Evolutionary conservation across 2,888 invertebrate species (phyloP).

Genomic region (Eristalinus sepulchralis): DNA sequence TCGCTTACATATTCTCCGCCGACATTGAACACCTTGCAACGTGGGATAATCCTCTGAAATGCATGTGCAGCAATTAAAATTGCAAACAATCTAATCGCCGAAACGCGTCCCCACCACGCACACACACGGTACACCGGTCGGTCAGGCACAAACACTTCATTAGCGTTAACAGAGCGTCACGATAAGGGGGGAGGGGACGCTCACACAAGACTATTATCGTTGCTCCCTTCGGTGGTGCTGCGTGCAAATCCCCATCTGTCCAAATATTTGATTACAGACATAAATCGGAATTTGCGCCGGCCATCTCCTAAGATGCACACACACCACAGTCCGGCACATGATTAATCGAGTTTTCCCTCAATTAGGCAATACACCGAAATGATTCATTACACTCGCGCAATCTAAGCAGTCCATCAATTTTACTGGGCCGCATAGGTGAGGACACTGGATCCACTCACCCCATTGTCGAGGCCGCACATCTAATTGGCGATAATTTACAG

Average conservation of each 20-base stretch:
- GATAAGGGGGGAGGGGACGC: no score
- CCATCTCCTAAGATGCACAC: conserved; percentile 14
- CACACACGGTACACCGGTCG: not conserved
- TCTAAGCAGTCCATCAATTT: conserved; percentile 62
- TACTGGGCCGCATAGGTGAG: conserved; percentile 46
- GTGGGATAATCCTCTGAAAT: conserved; percentile 63
- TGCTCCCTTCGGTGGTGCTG: conserved; percentile 1
- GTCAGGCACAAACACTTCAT: conserved; percentile 64
- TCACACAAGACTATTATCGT: conserved; percentile 37
- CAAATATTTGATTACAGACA: conserved; percentile 70
- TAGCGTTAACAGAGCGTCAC: conserved; percentile 55
- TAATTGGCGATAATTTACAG: conserved; percentile 69
- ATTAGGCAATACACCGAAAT: conserved; percentile 67
- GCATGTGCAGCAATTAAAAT: conserved; percentile 68
- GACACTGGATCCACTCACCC: conserved; percentile 18
- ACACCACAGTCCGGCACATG: conserved; percentile 17
- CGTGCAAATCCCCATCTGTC: conserved; percentile 62
- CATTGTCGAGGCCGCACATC: conserved; percentile 35
- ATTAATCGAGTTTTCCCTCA: conserved; percentile 67
- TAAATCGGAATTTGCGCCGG: conserved; percentile 59
- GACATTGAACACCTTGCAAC: conserved; percentile 49
- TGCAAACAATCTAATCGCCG: conserved; percentile 67
- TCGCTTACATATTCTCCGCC: conserved; percentile 36
- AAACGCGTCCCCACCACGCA: conserved; percentile 36
- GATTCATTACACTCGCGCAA: conserved; percentile 62